These are phyloP conservation scores for Aricia artaxerxes DNA, from an alignment of 2,888 invertebrate genomes.

Conservation along the genomic window DNA sequence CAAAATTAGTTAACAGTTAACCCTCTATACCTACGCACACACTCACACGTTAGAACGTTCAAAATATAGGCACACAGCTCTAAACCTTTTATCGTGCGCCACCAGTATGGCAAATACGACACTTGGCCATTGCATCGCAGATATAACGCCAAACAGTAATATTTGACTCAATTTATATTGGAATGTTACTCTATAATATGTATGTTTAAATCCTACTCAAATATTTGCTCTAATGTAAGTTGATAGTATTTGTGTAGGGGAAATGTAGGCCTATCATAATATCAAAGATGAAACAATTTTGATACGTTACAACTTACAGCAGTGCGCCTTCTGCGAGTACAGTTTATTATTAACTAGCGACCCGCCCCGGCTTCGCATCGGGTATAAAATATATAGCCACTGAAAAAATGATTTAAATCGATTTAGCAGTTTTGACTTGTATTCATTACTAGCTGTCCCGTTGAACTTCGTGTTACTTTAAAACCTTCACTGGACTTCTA, in stretches of 20 bases:
- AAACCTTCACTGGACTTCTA: too few relatives aligned
- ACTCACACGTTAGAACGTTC: constrained; percentile 45
- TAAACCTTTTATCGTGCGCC: constrained; percentile 65
- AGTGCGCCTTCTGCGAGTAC: not conserved
- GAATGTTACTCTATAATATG: not conserved
- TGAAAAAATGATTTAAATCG: too few relatives aligned
- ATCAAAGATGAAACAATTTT: constrained; percentile 28
- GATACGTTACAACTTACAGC: constrained; percentile 3
- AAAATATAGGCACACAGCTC: constrained; percentile 52
- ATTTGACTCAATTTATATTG: constrained; percentile 33
- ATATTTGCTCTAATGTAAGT: constrained; percentile 27
- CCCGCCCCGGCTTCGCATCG: too few relatives aligned
- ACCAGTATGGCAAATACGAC: constrained; percentile 56
- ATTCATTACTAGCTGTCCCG: too few relatives aligned
- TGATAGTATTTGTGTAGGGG: constrained; percentile 17
- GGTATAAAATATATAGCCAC: too few relatives aligned
- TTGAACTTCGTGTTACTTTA: too few relatives aligned
- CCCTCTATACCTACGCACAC: not conserved
- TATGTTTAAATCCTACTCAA: constrained; percentile 24
- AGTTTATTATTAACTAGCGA: too few relatives aligned
- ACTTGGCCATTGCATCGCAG: constrained; percentile 45
- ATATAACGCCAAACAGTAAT: constrained; percentile 43
- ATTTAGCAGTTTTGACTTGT: too few relatives aligned
- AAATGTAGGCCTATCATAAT: constrained; percentile 12
- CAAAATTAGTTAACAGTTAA: not conserved